Evolutionary conservation across 2,113 vertebrate genomes (phyloP).

Genomic region (Octodon degus): DNA sequence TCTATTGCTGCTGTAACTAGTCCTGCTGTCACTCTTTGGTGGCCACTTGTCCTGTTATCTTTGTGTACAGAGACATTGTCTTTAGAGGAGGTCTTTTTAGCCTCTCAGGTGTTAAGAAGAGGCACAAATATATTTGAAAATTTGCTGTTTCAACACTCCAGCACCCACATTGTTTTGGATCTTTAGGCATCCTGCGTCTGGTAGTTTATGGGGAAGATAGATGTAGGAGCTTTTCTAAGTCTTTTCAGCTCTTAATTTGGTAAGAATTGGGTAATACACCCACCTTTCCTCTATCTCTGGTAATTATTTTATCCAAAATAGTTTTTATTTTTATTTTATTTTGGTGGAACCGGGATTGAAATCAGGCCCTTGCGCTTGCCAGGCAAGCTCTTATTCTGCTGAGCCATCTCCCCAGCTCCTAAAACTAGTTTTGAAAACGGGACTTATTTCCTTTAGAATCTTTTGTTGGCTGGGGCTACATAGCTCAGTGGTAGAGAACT

Average conservation of each 20-base stretch:
- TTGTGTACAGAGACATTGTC: not conserved
- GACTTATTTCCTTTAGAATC: slow-evolving; percentile 36
- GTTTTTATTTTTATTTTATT: too few relatives aligned
- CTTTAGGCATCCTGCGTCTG: not conserved
- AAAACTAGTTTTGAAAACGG: slow-evolving; percentile 50
- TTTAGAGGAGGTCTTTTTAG: not conserved
- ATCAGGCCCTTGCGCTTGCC: too few relatives aligned
- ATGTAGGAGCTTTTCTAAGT: not conserved
- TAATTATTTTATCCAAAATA: not conserved
- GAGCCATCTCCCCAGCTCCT: too few relatives aligned
- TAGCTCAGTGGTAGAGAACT: not conserved
- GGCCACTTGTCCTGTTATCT: not conserved
- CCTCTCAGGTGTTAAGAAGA: not conserved
- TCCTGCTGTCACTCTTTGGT: not conserved
- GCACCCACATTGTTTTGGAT: not conserved
- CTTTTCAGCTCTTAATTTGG: not conserved
- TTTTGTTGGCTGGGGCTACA: not conserved
- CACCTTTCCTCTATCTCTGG: not conserved
- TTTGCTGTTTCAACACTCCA: not conserved
- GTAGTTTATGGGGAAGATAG: not conserved
- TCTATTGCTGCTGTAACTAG: not conserved
- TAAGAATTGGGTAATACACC: not conserved
- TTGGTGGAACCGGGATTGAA: too few relatives aligned
- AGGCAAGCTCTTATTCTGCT: too few relatives aligned
- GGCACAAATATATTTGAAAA: not conserved